These are phyloP conservation scores for Sinocyclocheilus rhinocerous DNA, from an alignment of 2,113 vertebrate species.

Conservation along the genomic window DNA sequence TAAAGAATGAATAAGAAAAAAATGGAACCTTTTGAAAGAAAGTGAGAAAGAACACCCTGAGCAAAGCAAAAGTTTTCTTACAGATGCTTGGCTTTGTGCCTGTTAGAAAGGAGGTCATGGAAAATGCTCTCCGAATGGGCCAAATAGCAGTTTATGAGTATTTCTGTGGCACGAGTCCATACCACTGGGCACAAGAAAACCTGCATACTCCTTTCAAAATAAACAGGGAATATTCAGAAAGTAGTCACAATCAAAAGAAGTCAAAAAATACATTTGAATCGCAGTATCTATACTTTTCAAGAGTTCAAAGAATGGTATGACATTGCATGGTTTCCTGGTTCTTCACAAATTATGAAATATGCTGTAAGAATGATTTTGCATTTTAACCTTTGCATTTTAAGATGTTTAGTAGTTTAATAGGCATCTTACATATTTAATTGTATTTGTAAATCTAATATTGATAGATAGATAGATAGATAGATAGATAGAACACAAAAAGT, in stretches of 20 bases:
- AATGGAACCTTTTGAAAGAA: not conserved
- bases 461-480: too few species aligned
- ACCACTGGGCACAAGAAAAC: constrained; percentile 27
- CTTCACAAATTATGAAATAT: not conserved
- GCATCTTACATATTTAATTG: not conserved
- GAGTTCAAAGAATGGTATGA: not conserved
- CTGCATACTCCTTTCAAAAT: constrained; percentile 38
- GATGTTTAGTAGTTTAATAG: not conserved
- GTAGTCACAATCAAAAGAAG: constrained; percentile 37
- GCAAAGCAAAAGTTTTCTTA: not conserved
- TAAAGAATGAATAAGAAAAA: constrained; percentile 3
- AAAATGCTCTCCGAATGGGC: constrained; percentile 58
- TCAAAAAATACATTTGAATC: not conserved
- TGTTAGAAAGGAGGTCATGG: constrained; percentile 62
- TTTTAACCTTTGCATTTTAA: not conserved
- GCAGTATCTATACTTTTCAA: constrained; percentile 6
- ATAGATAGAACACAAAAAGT: too few species aligned
- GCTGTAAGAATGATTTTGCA: not conserved
- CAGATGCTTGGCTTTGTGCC: constrained; percentile 17
- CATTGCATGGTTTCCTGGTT: not conserved
- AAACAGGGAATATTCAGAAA: constrained; percentile 4
- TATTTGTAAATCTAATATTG: too few species aligned
- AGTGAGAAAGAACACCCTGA: constrained; percentile 6
- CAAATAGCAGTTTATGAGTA: constrained; percentile 46
- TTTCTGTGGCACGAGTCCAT: constrained; percentile 35